These are phyloP conservation scores for Leptatherina wallacei DNA, from an alignment of 2,797 vertebrate genomes.

Conservation along the genomic window DNA sequence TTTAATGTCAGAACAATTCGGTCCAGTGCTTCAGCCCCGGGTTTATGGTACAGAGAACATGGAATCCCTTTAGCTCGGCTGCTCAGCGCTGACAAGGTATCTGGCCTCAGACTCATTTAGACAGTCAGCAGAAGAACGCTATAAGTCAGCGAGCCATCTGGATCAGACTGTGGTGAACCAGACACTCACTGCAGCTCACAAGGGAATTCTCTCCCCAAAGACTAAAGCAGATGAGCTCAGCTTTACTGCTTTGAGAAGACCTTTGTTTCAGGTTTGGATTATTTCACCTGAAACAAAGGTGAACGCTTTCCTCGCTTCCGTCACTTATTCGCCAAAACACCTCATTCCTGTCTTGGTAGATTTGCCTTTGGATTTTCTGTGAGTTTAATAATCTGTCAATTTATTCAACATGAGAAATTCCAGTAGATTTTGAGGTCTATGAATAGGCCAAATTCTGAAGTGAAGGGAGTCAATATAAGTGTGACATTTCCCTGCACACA, in stretches of 20 bases:
- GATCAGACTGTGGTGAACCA: slow-evolving; percentile 65
- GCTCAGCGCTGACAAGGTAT: slow-evolving; percentile 69
- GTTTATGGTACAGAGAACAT: slow-evolving; percentile 74
- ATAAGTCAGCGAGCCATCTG: slow-evolving; percentile 71
- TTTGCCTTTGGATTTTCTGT: slow-evolving; percentile 16
- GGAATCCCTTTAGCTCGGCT: slow-evolving; percentile 71
- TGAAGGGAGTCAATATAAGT: slow-evolving; percentile 26
- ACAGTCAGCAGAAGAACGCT: slow-evolving; percentile 74
- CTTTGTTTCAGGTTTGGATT: slow-evolving; percentile 64
- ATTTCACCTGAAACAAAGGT: too few relatives aligned
- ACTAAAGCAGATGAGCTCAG: slow-evolving; percentile 73
- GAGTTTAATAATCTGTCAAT: slow-evolving; percentile 27
- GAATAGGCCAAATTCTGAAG: slow-evolving; percentile 19
- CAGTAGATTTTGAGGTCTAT: slow-evolving; percentile 21
- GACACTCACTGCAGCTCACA: slow-evolving; percentile 61
- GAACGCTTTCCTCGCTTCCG: too few relatives aligned
- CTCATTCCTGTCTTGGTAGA: slow-evolving; percentile 35
- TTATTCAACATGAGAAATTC: slow-evolving; percentile 34
- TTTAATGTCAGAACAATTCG: slow-evolving; percentile 68
- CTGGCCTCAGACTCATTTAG: slow-evolving; percentile 70
- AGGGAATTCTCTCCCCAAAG: slow-evolving; percentile 64
- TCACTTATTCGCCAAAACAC: slow-evolving; percentile 36
- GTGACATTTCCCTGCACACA: slow-evolving; percentile 27
- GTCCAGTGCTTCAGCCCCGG: slow-evolving; percentile 56
- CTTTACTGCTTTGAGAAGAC: slow-evolving; percentile 55